Evolutionary conservation across 2,888 invertebrate species (phyloP).

Genomic region (Dorcus hopei): DNA sequence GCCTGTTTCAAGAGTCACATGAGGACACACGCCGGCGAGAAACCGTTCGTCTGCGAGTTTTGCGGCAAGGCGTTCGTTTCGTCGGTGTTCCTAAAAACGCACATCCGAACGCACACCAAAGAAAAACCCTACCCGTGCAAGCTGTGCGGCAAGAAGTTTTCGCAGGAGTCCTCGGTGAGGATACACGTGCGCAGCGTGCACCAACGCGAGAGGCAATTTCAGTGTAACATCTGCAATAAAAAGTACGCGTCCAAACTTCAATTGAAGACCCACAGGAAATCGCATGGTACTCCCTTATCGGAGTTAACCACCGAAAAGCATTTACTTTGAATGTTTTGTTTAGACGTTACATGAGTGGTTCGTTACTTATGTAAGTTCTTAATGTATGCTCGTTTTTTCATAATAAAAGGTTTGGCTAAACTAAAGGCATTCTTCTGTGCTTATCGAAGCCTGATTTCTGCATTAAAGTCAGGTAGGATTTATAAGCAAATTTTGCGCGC

Average conservation of each 20-base stretch:
- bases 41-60: slow-evolving; percentile 40
- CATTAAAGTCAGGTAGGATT: too few relatives aligned
- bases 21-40: not conserved
- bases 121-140: slow-evolving; percentile 30
- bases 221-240: slow-evolving; percentile 33
- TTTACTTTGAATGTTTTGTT: too few relatives aligned
- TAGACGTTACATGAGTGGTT: too few relatives aligned
- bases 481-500: too few relatives aligned
- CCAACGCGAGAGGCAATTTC: not conserved
- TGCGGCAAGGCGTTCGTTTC: slow-evolving; percentile 50
- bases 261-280: slow-evolving; percentile 51
- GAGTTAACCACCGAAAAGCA: too few relatives aligned
- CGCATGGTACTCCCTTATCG: slow-evolving; percentile 32
- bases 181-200: too few relatives aligned
- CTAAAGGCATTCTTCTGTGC: too few relatives aligned
- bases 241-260: slow-evolving; percentile 55
- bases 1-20: not conserved
- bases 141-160: not conserved
- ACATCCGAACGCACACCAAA: slow-evolving; percentile 32
- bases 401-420: too few relatives aligned
- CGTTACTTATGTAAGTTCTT: too few relatives aligned
- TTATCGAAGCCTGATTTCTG: too few relatives aligned
- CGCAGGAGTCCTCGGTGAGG: too few relatives aligned
- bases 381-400: too few relatives aligned
- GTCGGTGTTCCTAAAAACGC: slow-evolving; percentile 23